A percentile compares a stretch with the other conserved stretches of the same genome.
Evolutionary conservation across 2,888 invertebrate species (phyloP).

Genomic region (Amiota mariae): DNA sequence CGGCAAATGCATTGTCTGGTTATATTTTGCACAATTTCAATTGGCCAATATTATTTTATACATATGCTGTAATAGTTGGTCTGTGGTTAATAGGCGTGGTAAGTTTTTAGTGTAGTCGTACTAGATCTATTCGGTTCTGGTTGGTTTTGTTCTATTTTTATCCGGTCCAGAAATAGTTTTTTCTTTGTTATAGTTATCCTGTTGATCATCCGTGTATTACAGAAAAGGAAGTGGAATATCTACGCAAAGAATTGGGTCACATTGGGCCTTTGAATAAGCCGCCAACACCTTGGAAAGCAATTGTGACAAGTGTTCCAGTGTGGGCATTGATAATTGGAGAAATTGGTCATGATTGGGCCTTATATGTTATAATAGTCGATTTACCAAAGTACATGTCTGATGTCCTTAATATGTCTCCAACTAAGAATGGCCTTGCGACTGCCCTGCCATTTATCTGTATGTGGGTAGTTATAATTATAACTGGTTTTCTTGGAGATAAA

Average conservation of each 20-base stretch:
- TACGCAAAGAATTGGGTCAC: slow-evolving; percentile 77
- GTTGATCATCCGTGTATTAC: slow-evolving; percentile 81
- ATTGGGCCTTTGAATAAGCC: slow-evolving; percentile 74
- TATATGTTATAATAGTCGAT: neutral
- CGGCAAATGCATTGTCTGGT: slow-evolving; percentile 79
- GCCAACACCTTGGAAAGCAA: slow-evolving; percentile 80
- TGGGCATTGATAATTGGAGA: slow-evolving; percentile 82
- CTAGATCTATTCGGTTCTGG: neutral
- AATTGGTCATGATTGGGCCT: slow-evolving; percentile 77
- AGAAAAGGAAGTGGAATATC: slow-evolving; percentile 78
- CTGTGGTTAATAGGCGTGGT: slow-evolving; percentile 81
- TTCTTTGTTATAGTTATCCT: slow-evolving; percentile 79
- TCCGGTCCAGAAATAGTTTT: slow-evolving; percentile 66
- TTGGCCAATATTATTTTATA: slow-evolving; percentile 85
- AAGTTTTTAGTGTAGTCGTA: slow-evolving; percentile 52
- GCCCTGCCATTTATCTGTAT: slow-evolving; percentile 76
- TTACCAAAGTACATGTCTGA: slow-evolving; percentile 77
- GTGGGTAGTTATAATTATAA: slow-evolving; percentile 75
- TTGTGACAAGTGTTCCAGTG: slow-evolving; percentile 78
- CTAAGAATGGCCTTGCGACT: slow-evolving; percentile 75
- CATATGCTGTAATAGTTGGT: slow-evolving; percentile 80
- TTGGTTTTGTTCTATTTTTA: neutral
- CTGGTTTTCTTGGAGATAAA: slow-evolving; percentile 79
- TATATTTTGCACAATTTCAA: slow-evolving; percentile 78
- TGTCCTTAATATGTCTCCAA: slow-evolving; percentile 75